phyloP scores from a whole-genome alignment of 37 sponge, comb jelly and placozoan genomes.

The Trichoplax adhaerens region DNA sequence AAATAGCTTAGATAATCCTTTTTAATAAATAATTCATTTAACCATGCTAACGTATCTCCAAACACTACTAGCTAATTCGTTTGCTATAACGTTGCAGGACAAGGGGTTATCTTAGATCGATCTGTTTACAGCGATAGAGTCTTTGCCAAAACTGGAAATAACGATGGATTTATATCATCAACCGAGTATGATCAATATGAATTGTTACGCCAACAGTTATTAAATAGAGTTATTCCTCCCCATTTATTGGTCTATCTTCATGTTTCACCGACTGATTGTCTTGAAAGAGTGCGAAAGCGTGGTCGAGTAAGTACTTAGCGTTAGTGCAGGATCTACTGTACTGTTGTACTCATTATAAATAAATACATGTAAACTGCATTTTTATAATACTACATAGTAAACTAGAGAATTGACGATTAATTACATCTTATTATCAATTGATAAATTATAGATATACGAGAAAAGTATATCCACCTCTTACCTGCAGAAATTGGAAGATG shows the following conservation, averaged over 20 bases:
- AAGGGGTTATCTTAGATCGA: constrained; percentile 57
- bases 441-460: constrained; percentile 54
- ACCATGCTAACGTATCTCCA: not conserved
- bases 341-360: constrained; percentile 3
- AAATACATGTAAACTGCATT: not conserved
- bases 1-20: constrained; percentile 31
- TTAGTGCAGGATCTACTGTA: not conserved
- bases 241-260: constrained; percentile 44
- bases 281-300: constrained; percentile 37
- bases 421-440: too few species aligned
- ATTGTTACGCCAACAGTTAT: constrained; percentile 17
- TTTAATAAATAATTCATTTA: constrained; percentile 3
- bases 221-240: constrained; percentile 39
- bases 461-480: constrained; percentile 54
- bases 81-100: constrained; percentile 10
- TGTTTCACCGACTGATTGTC: constrained; percentile 46
- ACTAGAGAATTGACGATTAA: too few species aligned
- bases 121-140: constrained; percentile 81
- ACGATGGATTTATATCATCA: too few species aligned
- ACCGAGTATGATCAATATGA: constrained; percentile 46
- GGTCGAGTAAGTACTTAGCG: constrained; percentile 38
- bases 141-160: constrained; percentile 62
- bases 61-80: not conserved
- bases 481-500: constrained; percentile 39
- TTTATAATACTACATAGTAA: not conserved